Conservation (phyloP, 2,113 vertebrate genomes). For the Chroicocephalus ridibundus region DNA sequence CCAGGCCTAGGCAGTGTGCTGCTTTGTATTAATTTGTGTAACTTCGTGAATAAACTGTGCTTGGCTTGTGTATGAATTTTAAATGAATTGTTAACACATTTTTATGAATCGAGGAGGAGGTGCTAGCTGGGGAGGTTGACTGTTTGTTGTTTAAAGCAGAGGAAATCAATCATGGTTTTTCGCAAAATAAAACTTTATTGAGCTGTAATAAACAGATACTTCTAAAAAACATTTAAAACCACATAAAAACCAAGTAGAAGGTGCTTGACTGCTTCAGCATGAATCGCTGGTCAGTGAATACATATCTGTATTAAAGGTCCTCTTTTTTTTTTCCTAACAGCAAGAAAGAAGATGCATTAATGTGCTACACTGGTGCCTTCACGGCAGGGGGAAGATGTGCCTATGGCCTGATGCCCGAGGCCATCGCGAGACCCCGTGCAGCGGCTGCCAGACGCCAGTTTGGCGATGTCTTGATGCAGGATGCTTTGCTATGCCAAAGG, state of each 20-base stretch:
- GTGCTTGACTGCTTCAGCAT: background rate
- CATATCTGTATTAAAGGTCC: background rate
- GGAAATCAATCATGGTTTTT: constrained; percentile 53
- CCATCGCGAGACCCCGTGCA: fast-evolving
- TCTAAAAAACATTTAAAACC: constrained; percentile 39
- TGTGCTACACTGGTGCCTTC: fast-evolving
- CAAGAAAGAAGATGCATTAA: background rate
- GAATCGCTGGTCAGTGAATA: background rate
- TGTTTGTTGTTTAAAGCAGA: constrained; percentile 52
- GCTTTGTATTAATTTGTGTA: constrained; percentile 56
- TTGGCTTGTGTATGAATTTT: constrained; percentile 57
- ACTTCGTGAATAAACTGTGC: constrained; percentile 33
- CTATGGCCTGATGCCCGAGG: background rate
- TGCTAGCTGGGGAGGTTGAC: constrained; percentile 6
- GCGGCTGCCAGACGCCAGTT: background rate
- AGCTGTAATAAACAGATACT: constrained; percentile 63
- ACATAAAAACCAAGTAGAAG: constrained; percentile 36
- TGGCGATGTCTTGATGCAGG: background rate
- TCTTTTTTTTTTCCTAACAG: background rate
- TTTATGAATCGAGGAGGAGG: constrained; percentile 59
- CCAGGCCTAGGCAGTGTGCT: constrained; percentile 32
- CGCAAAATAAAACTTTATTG: constrained; percentile 63
- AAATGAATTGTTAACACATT: constrained; percentile 68
- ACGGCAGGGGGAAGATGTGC: fast-evolving
- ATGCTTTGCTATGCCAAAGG: background rate